Conservation (phyloP, 2,888 invertebrate species). For the Rhimphoctona megacephalus region DNA sequence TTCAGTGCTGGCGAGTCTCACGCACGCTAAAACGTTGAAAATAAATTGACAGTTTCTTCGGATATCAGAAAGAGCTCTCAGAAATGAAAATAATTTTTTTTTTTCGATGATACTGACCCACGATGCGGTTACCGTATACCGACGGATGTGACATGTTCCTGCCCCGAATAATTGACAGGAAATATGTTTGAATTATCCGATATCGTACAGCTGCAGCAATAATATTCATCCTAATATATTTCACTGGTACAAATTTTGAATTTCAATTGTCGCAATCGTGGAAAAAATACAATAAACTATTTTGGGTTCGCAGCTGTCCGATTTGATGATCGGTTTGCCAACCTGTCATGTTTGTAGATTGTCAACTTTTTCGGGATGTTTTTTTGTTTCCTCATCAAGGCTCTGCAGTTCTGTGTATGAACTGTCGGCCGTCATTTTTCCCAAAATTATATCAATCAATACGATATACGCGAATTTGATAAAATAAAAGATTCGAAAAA, state of each 20-base stretch:
- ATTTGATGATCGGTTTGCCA: conserved; percentile 20
- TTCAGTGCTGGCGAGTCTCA: conserved; percentile 59
- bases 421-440: not conserved
- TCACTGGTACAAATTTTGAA: conserved; percentile 70
- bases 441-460: not conserved
- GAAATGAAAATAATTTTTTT: not conserved
- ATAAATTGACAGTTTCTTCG: not conserved
- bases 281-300: conserved; percentile 17
- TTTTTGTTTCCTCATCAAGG: conserved; percentile 42
- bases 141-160: conserved; percentile 47
- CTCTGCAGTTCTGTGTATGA: not conserved
- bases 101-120: conserved; percentile 64
- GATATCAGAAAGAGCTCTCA: not conserved
- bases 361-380: conserved; percentile 65
- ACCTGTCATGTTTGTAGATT: conserved; percentile 66
- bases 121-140: conserved; percentile 59
- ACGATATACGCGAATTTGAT: not conserved
- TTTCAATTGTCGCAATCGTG: conserved; percentile 3
- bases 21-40: conserved; percentile 25
- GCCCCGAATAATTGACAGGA: conserved; percentile 39
- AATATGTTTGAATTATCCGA: conserved; percentile 63
- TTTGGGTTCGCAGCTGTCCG: conserved; percentile 24
- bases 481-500: not conserved
- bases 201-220: conserved; percentile 40
- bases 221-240: conserved; percentile 64